Base-by-base conservation (phyloP, 2,797 vertebrate genomes). In the Mallotus villosus region DNA sequence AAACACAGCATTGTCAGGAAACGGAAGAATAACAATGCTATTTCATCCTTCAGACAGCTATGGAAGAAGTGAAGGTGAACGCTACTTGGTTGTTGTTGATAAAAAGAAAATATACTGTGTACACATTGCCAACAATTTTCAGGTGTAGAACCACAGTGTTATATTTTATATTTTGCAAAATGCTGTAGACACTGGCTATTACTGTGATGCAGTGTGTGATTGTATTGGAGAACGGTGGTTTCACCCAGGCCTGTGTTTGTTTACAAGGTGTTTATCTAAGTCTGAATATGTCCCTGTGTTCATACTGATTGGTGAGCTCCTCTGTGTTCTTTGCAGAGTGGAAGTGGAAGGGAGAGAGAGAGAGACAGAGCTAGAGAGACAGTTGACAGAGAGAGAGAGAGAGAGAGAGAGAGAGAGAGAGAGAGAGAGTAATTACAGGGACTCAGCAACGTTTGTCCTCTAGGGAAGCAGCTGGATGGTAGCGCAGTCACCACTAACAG, bases 1-100 rank as follows among this genome's bases (percentile, higher is more conserved):
- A 70, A 27, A 75, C 32, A 61, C 81, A 74, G 78, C 82, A 85
- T 86, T 81, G 77, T 14, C 71, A 81, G 71, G 65, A 81, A 79
- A 83, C 78, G 62, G 77, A 81, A 75, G 79, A 80, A 75, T 67
- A 53, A 70, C 57, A 11, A 67, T 29, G 49, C 5, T 27, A 11
- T 27, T 27, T 53, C 19, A 17, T 67, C 14, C 16, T 46, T 7
- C 16, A 51, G 3, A 51, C 12, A 66, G 17, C 14, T 51, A 22
- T 7, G 11, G 21, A 9, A 11, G n/a, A 19, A 21, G 41, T 19
- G 32, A 7, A 41, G 19, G 7, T n/a, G 29, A 19, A 19, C 21
- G 32, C 19, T 29, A 6, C 62, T 60, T 24, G 58, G 21, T 27
- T 60, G 19, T 22, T 58, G 58, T 60, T 55, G 19, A 55, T n/a